Conservation (phyloP, 2,888 invertebrate genomes). For the Kuschelorhynchus macadamiae region DNA sequence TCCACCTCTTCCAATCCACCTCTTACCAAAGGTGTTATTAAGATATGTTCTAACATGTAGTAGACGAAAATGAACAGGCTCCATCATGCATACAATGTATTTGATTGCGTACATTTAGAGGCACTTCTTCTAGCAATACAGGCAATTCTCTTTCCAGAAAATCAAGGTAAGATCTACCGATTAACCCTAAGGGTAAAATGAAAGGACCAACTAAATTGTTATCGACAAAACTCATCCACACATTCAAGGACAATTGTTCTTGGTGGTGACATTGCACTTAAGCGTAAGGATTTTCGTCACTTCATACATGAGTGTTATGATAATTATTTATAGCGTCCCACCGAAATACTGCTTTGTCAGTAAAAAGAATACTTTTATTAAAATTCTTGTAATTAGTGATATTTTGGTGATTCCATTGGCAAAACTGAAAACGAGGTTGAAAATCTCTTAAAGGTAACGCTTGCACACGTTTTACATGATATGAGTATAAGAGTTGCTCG, state of each 20-base stretch:
- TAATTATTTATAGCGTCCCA: too few relatives aligned
- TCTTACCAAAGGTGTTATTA: slow-evolving; percentile 10
- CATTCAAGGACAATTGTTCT: too few relatives aligned
- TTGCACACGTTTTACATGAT: slow-evolving; percentile 1
- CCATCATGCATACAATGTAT: background rate
- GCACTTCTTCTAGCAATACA: background rate
- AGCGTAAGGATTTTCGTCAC: too few relatives aligned
- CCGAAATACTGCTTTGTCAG: background rate
- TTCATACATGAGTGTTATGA: too few relatives aligned
- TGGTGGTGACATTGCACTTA: too few relatives aligned
- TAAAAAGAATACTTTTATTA: background rate
- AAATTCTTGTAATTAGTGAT: background rate
- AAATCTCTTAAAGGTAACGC: background rate
- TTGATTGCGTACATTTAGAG: background rate
- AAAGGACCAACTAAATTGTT: background rate
- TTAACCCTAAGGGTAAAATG: background rate
- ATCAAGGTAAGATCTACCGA: background rate
- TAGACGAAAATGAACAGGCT: background rate
- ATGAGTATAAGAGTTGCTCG: background rate
- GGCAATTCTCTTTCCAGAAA: background rate
- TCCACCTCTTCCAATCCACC: slow-evolving; percentile 10
- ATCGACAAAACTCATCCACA: too few relatives aligned
- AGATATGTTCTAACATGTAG: background rate
- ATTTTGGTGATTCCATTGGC: slow-evolving; percentile 3
- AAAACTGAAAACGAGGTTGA: background rate